Evolutionary conservation across 2,113 vertebrate genomes (phyloP), one percentile per base, ranked within the genome.

Genomic region (Tichodroma muraria): DNA sequence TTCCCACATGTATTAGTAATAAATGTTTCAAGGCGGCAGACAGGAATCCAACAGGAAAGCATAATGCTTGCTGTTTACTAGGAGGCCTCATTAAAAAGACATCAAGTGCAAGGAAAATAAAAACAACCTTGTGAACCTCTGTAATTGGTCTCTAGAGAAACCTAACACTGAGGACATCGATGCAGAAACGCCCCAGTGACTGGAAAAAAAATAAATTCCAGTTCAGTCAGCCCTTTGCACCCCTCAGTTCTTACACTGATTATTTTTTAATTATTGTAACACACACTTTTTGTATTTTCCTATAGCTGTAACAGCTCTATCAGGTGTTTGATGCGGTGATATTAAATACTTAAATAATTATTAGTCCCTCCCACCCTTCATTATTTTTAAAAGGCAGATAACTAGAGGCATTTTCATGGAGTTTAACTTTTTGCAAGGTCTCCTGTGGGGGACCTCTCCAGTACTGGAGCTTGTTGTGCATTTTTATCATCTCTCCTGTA

Each of bases 11-110:
- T 94, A 96, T 97, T 92, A 70, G 94, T 68, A 96, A 98, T 97
- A 98, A 97, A 97, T 78, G 97, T 94, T 95, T 96, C 84, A 85
- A 97, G 97, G 97, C 97, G 92, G 97, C 97, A 98, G 98, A 98
- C 98, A 97, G 97, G 89, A 97, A 94, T 97, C 95, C 96, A 98
- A 96, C 90, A 98, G 96, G 97, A 97, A 97, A 97, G 96, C 94
- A 94, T 91, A 97, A 95, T 92, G 96, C 97, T 95, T 91, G 81
- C 97, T 97, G 94, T 96, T 96, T 97, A 97, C 96, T 87, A 84
- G 96, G 97, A 96, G 96, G 94, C 93, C 97, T 98, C 98, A 98
- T 98, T 98, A 98, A 98, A 98, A 98, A 98, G 97, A 97, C 98
- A 98, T 98, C 97, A 96, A 95, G 97, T 97, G 97, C 96, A 97